Percentiles rank a stretch among this genome's conserved stretches.
Evolutionary conservation across 2,797 vertebrate species (phyloP).

Genomic region (Mus caroli): DNA sequence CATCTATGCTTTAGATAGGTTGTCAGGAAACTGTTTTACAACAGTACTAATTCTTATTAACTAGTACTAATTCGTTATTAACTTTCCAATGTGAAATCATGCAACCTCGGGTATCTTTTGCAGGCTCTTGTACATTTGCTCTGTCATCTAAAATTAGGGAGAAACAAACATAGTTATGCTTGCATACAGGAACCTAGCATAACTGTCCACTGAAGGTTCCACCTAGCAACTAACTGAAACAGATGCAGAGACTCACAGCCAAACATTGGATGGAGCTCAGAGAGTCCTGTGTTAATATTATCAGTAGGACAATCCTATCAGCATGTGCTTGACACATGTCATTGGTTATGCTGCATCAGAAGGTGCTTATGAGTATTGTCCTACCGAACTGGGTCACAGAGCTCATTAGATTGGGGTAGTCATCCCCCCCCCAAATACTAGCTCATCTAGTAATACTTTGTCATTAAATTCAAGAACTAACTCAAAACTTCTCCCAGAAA

Average conservation of each 20-base stretch:
- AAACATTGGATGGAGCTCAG: too few species aligned
- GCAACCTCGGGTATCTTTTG: neutral
- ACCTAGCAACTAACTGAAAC: too few species aligned
- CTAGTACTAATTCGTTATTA: neutral
- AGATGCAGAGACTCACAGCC: too few species aligned
- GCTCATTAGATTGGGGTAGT: neutral
- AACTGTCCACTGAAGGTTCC: too few species aligned
- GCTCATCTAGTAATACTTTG: neutral
- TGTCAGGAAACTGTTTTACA: neutral
- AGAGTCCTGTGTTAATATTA: too few species aligned
- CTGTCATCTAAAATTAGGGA: neutral
- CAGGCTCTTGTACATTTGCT: neutral
- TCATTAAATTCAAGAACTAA: neutral
- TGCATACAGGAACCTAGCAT: too few species aligned
- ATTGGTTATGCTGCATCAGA: neutral
- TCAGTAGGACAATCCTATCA: neutral
- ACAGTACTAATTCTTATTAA: too few species aligned
- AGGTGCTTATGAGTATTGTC: neutral
- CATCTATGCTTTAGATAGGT: neutral
- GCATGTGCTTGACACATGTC: neutral
- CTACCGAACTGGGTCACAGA: neutral
- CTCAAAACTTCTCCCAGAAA: neutral
- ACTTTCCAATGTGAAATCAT: neutral
- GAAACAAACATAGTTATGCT: neutral
- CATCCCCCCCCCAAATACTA: too few species aligned